Percentiles rank a stretch among this genome's conserved stretches.
Conservation (phyloP, 2,797 vertebrate species). For the Phataginus tetradactyla region DNA sequence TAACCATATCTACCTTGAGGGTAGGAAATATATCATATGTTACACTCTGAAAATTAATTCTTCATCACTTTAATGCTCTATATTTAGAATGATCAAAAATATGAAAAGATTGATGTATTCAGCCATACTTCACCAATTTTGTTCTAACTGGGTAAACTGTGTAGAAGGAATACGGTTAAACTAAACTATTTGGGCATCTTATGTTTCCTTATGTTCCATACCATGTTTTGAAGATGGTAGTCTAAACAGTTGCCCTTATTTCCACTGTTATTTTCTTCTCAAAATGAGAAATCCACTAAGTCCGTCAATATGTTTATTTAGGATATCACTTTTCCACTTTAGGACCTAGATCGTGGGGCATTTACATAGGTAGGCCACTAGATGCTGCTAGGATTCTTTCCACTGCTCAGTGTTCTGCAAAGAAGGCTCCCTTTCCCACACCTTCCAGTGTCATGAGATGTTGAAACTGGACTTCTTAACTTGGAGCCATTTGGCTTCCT, state of each 20-base stretch:
- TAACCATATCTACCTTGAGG: neutral
- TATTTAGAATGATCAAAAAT: neutral
- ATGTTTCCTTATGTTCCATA: neutral
- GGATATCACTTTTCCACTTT: neutral
- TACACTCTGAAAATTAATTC: neutral
- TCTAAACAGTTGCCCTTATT: neutral
- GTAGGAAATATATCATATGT: neutral
- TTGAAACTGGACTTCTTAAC: neutral
- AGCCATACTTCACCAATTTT: neutral
- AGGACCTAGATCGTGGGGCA: neutral
- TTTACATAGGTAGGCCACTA: conserved; percentile 67
- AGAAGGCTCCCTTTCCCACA: neutral
- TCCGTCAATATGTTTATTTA: neutral
- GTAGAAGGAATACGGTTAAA: neutral
- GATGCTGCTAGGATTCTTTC: conserved; percentile 76
- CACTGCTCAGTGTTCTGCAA: neutral
- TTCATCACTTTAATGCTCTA: neutral
- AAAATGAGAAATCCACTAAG: conserved; percentile 2
- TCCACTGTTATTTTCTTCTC: neutral
- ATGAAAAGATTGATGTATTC: neutral
- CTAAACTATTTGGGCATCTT: neutral
- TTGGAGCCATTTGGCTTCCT: neutral
- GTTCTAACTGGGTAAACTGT: neutral
- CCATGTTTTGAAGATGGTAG: neutral
- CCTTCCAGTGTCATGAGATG: neutral